phyloP scores from a whole-genome alignment of 1,140 invertebrate genomes.

The Plutomurus gul region DNA sequence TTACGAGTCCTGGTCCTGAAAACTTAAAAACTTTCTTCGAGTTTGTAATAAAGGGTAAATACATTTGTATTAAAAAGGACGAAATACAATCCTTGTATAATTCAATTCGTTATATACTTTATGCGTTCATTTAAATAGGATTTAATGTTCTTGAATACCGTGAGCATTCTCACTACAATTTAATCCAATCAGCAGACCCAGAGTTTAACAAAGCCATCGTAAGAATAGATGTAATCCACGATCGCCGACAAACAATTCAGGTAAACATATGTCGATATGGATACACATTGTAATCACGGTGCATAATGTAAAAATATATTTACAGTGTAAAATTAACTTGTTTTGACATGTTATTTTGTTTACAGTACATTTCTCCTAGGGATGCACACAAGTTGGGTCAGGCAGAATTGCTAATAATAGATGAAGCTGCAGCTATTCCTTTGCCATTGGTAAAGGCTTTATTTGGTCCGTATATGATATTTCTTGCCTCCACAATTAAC shows the following conservation, averaged over 20 bases:
- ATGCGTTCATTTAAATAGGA: conserved; percentile 60
- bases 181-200: conserved; percentile 93
- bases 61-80: too few relatives aligned
- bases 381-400: conserved; percentile 87
- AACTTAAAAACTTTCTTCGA: conserved; percentile 98
- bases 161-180: conserved; percentile 94
- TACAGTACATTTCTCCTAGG: conserved; percentile 90
- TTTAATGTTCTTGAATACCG: conserved; percentile 94
- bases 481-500: conserved; percentile 96
- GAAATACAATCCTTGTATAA: neutral
- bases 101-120: neutral
- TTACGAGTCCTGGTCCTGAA: conserved; percentile 96
- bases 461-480: conserved; percentile 89
- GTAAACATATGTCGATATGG: conserved; percentile 59
- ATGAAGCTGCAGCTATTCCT: conserved; percentile 99
- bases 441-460: conserved; percentile 89
- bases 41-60: conserved; percentile 85
- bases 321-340: neutral
- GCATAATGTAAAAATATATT: neutral
- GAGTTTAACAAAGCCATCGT: conserved; percentile 97
- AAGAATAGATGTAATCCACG: conserved; percentile 79
- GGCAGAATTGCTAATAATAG: conserved; percentile 94
- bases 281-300: neutral
- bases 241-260: conserved; percentile 96
- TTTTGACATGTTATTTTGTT: neutral